Conservation (phyloP, 2,888 invertebrate genomes). For the Oligia fasciuncula region DNA sequence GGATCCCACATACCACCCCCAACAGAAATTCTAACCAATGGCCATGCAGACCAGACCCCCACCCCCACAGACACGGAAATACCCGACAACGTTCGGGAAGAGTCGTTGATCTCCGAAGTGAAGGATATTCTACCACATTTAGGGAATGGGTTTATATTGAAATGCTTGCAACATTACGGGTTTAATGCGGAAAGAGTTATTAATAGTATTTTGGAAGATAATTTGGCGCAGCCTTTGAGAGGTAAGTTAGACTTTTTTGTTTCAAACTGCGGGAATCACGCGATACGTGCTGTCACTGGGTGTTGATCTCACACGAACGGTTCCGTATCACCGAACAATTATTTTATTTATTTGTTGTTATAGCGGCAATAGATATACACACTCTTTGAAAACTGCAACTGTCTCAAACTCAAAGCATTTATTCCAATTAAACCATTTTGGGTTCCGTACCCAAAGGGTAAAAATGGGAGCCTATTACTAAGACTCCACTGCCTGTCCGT, state of each 20-base stretch:
- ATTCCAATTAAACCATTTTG: no score
- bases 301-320: no score
- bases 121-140: constrained; percentile 95
- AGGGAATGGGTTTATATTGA: constrained; percentile 93
- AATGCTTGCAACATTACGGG: constrained; percentile 94
- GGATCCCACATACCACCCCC: constrained; percentile 20
- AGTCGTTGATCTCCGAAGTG: constrained; percentile 91
- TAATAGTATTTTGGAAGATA: constrained; percentile 95
- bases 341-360: no score
- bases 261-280: background rate
- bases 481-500: no score
- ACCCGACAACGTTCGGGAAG: constrained; percentile 83
- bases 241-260: constrained; percentile 68
- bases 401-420: no score
- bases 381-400: no score
- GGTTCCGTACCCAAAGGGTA: no score
- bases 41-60: constrained; percentile 71
- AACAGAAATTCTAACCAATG: constrained; percentile 71
- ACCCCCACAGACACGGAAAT: constrained; percentile 79
- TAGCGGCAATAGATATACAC: no score
- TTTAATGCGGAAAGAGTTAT: constrained; percentile 94
- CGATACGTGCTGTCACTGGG: no score
- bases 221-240: constrained; percentile 81
- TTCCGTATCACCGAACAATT: no score
- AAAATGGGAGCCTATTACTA: no score